A percentile compares a stretch with the other conserved stretches of the same genome.
Evolutionary conservation across 2,888 invertebrate genomes (phyloP).

Genomic region (Nemapogon koenigi): DNA sequence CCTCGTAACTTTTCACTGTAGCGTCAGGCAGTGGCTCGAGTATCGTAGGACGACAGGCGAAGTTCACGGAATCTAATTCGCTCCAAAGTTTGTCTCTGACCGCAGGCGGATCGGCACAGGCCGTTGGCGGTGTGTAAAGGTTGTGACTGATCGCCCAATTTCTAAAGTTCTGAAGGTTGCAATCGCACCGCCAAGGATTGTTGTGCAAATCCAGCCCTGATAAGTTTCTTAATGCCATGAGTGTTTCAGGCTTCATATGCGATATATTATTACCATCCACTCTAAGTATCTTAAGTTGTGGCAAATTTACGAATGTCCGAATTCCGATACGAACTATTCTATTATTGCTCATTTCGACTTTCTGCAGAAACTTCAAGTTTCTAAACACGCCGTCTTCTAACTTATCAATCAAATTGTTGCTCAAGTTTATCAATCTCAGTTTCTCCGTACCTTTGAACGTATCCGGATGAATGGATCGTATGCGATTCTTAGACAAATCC

Average conservation of each 20-base stretch:
- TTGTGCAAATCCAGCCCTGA: slow-evolving; percentile 77
- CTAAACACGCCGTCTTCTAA: slow-evolving; percentile 79
- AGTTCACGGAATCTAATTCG: slow-evolving; percentile 73
- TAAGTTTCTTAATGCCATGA: slow-evolving; percentile 71
- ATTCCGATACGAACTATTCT: slow-evolving; percentile 73
- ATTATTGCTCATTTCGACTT: slow-evolving; percentile 81
- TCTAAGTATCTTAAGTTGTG: slow-evolving; percentile 72
- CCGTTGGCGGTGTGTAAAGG: slow-evolving; percentile 77
- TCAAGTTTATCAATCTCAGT: slow-evolving; percentile 75
- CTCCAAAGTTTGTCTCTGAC: slow-evolving; percentile 78
- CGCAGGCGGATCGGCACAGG: slow-evolving; percentile 73
- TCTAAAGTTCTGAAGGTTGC: slow-evolving; percentile 79
- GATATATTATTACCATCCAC: slow-evolving; percentile 80
- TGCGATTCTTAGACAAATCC: slow-evolving; percentile 79
- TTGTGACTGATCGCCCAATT: slow-evolving; percentile 78
- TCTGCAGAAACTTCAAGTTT: slow-evolving; percentile 76
- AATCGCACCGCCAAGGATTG: slow-evolving; percentile 91
- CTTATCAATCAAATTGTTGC: slow-evolving; percentile 76
- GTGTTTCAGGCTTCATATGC: slow-evolving; percentile 71
- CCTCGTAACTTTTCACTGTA: slow-evolving; percentile 69
- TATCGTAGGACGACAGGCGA: slow-evolving; percentile 84
- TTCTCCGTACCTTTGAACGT: slow-evolving; percentile 77
- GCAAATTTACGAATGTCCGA: slow-evolving; percentile 73
- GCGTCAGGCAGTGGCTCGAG: slow-evolving; percentile 67
- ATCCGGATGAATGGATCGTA: slow-evolving; percentile 70